Evolutionary conservation across 2,113 vertebrate genomes (phyloP).

Genomic region (Pollachius pollachius): DNA sequence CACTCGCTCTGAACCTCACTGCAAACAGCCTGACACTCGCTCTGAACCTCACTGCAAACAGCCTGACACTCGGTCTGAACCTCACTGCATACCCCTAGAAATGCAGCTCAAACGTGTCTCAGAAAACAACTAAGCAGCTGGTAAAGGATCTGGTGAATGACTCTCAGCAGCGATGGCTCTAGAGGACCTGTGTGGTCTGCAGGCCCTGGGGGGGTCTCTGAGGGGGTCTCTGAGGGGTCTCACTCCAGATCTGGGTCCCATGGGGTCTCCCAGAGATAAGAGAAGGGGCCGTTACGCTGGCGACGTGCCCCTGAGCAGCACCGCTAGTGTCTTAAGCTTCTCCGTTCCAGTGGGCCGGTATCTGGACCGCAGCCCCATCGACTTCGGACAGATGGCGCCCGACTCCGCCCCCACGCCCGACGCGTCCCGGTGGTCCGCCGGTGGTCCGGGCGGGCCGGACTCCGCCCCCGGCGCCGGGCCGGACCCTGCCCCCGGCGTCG

Average conservation of each 20-base stretch:
- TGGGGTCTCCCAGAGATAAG: conserved; percentile 19
- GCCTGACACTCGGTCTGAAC: too few relatives aligned
- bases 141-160: too few relatives aligned
- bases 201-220: conserved; percentile 5
- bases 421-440: conserved; percentile 8
- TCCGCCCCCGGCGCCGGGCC: conserved; percentile 27
- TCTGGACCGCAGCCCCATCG: conserved; percentile 60
- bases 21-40: too few relatives aligned
- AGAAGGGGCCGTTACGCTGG: conserved; percentile 2
- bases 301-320: conserved; percentile 17
- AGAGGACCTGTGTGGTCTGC: conserved; percentile 69
- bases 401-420: conserved; percentile 29
- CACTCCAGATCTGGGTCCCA: conserved; percentile 15
- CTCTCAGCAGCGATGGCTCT: conserved; percentile 14
- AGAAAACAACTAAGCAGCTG: too few relatives aligned
- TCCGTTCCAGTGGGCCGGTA: conserved; percentile 60
- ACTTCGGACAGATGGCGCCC: conserved; percentile 62
- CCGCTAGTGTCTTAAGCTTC: conserved; percentile 49
- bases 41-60: too few relatives aligned
- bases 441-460: background rate
- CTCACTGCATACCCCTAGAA: too few relatives aligned
- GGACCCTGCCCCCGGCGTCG: conserved; percentile 19
- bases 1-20: too few relatives aligned
- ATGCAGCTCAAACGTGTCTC: too few relatives aligned
- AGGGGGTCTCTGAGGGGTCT: too few relatives aligned